Conservation (phyloP, 2,113 vertebrate species). For the Accipiter virgatus region DNA sequence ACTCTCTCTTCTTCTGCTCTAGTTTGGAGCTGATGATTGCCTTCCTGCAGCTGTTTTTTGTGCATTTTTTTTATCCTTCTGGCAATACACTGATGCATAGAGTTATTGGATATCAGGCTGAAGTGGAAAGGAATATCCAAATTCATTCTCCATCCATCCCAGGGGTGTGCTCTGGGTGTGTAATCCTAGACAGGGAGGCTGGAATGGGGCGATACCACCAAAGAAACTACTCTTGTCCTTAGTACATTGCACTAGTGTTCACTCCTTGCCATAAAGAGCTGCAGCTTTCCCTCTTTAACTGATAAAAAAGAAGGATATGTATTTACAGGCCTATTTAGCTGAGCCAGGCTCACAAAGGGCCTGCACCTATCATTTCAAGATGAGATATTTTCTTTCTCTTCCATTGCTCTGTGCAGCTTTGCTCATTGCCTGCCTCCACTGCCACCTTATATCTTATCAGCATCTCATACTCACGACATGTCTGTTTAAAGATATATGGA, state of each 20-base stretch:
- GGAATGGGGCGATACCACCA: not conserved
- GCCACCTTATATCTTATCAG: not conserved
- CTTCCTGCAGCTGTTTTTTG: slow-evolving; percentile 5
- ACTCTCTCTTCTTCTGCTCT: not conserved
- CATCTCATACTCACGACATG: fast-evolving
- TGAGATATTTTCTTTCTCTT: not conserved
- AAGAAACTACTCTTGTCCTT: not conserved
- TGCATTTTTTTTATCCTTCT: not conserved
- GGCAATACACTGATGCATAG: not conserved
- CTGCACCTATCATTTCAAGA: not conserved
- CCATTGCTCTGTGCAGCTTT: not conserved
- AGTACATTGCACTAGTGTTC: not conserved
- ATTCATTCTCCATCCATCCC: not conserved
- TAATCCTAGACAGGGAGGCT: not conserved
- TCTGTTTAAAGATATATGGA: not conserved
- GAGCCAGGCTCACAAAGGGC: not conserved
- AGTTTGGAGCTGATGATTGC: not conserved
- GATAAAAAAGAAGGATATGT: not conserved
- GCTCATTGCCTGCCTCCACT: not conserved
- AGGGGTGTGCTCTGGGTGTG: not conserved
- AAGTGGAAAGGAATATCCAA: not conserved
- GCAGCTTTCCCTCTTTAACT: not conserved
- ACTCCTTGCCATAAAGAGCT: not conserved
- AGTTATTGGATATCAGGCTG: slow-evolving; percentile 24
- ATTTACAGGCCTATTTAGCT: not conserved